Conservation (phyloP, 2,113 vertebrate genomes). For the Micromys minutus region DNA sequence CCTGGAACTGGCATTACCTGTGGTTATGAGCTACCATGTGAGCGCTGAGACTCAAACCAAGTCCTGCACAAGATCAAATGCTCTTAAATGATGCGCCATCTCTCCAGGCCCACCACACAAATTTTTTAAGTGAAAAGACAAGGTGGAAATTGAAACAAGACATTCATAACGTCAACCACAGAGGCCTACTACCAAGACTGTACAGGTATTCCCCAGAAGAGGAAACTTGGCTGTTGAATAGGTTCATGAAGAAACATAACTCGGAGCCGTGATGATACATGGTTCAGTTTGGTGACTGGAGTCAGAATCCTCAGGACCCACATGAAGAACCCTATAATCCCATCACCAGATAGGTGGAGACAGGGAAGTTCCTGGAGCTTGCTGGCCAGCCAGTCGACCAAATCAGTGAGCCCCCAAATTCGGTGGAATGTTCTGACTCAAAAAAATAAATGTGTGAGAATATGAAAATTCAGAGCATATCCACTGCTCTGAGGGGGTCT, state of each 20-base stretch:
- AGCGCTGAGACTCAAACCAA: not conserved
- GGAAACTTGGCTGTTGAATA: not conserved
- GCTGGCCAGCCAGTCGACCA: not conserved
- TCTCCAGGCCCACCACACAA: not conserved
- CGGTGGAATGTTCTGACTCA: not conserved
- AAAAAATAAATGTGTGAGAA: not conserved
- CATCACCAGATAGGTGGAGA: not conserved
- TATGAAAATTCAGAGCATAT: not conserved
- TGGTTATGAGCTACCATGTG: not conserved
- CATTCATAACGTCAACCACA: slow-evolving; percentile 29
- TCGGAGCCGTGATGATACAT: not conserved
- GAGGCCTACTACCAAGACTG: not conserved
- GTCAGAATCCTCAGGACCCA: not conserved
- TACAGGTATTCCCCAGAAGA: not conserved
- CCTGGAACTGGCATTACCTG: not conserved
- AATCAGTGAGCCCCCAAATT: too few relatives aligned
- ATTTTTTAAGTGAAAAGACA: not conserved
- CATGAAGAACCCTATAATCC: not conserved
- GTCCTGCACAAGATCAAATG: not conserved
- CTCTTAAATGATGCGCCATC: not conserved
- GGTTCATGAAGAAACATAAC: not conserved
- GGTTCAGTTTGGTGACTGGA: not conserved
- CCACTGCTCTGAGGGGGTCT: not conserved
- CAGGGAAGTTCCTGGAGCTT: not conserved
- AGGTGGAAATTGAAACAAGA: slow-evolving; percentile 25